Conservation (phyloP, 2,888 invertebrate genomes). For the Tribolium freemani region DNA sequence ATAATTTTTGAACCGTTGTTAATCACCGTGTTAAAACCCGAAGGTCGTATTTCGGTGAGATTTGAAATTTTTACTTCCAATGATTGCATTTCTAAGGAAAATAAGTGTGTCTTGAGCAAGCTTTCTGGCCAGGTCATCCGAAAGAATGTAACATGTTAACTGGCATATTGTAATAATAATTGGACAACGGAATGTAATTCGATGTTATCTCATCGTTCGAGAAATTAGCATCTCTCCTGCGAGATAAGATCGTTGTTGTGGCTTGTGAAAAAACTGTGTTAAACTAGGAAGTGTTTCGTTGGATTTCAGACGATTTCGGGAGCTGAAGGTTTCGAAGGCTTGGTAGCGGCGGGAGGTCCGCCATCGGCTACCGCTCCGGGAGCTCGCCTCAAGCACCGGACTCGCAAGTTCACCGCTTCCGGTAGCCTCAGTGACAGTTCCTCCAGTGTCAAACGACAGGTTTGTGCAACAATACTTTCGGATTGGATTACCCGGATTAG, state of each 20-base stretch:
- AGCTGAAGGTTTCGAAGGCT: constrained; percentile 69
- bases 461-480: constrained; percentile 46
- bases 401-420: constrained; percentile 64
- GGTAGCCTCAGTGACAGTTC: constrained; percentile 68
- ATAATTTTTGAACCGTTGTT: too few species aligned
- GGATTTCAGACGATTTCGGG: constrained; percentile 61
- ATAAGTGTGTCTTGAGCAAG: neutral
- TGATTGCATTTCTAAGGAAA: neutral
- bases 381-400: constrained; percentile 68
- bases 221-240: constrained; percentile 27
- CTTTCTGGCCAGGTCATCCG: neutral
- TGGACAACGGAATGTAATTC: constrained; percentile 17
- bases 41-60: neutral
- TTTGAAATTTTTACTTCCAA: neutral
- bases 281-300: constrained; percentile 33
- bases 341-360: constrained; percentile 61
- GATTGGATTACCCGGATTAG: constrained; percentile 13
- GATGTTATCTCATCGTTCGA: constrained; percentile 15
- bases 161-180: constrained; percentile 29
- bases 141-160: constrained; percentile 1
- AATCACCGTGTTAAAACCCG: too few species aligned
- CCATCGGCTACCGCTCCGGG: constrained; percentile 60
- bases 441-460: constrained; percentile 69
- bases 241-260: constrained; percentile 10
- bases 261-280: constrained; percentile 1